phyloP scores from a whole-genome alignment of 2,888 invertebrate species.

The Tanypteryx hageni region DNA sequence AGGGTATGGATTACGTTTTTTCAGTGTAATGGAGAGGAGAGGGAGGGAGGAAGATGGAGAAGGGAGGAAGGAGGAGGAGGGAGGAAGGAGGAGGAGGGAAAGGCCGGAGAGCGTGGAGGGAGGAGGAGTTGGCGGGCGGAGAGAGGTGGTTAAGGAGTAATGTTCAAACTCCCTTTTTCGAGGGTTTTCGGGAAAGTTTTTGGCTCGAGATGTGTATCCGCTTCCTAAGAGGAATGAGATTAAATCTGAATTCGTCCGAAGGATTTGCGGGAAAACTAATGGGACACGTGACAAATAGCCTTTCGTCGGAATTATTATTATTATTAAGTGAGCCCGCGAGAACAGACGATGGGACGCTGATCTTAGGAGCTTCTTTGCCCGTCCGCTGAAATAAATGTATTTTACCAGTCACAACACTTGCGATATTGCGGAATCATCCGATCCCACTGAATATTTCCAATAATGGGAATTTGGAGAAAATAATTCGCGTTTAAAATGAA shows the following conservation, averaged over 20 bases:
- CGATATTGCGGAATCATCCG: neutral
- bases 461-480: no score
- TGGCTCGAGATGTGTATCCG: neutral
- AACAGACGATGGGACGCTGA: neutral
- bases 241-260: slow-evolving; percentile 33
- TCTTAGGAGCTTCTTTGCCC: neutral
- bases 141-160: neutral
- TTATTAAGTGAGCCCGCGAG: neutral
- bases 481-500: no score
- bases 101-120: neutral
- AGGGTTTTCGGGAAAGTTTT: neutral
- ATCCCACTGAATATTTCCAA: neutral
- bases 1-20: slow-evolving; percentile 14
- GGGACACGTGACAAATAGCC: slow-evolving; percentile 27
- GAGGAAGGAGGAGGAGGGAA: neutral
- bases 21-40: neutral
- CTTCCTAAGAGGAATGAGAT: neutral
- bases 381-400: neutral
- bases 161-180: neutral
- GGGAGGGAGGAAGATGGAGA: neutral
- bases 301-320: slow-evolving; percentile 40
- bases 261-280: slow-evolving; percentile 6
- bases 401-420: no score
- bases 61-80: neutral
- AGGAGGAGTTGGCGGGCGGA: neutral